Evolutionary conservation across 2,113 vertebrate species (phyloP).

Genomic region (Centropristis striata): DNA sequence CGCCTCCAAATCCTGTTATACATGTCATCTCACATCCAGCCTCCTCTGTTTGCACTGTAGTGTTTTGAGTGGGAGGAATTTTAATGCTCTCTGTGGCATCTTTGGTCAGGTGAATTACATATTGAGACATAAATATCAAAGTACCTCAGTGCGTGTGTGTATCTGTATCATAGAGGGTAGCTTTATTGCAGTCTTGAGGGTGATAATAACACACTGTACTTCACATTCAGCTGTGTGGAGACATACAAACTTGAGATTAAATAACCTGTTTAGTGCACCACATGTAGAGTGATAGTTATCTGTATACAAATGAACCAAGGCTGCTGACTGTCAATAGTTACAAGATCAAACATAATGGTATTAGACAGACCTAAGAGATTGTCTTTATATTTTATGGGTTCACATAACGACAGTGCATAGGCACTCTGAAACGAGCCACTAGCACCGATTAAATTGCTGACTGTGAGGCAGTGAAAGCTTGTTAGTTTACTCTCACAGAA

Average conservation of each 20-base stretch:
- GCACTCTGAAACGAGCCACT: too few species aligned
- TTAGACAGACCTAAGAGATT: not conserved
- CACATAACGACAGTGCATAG: not conserved
- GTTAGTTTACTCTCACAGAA: not conserved
- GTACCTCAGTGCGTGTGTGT: not conserved
- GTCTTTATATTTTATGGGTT: not conserved
- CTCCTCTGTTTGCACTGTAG: constrained; percentile 55
- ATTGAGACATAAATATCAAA: constrained; percentile 66
- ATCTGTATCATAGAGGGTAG: constrained; percentile 8
- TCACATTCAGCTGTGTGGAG: not conserved
- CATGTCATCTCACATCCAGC: constrained; percentile 53
- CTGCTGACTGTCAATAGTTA: not conserved
- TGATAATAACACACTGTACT: not conserved
- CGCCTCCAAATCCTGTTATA: constrained; percentile 45
- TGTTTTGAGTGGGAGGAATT: constrained; percentile 82
- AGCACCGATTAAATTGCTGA: too few species aligned
- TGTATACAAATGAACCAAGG: not conserved
- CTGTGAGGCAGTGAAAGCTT: not conserved
- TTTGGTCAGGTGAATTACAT: constrained; percentile 82
- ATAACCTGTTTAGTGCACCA: not conserved
- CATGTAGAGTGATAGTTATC: not conserved
- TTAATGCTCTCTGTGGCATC: constrained; percentile 81
- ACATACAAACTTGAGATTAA: not conserved
- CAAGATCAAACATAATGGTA: not conserved
- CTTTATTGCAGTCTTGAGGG: not conserved